Base-by-base conservation (phyloP, 1,140 invertebrate species). In the Lineus longissimus region DNA sequence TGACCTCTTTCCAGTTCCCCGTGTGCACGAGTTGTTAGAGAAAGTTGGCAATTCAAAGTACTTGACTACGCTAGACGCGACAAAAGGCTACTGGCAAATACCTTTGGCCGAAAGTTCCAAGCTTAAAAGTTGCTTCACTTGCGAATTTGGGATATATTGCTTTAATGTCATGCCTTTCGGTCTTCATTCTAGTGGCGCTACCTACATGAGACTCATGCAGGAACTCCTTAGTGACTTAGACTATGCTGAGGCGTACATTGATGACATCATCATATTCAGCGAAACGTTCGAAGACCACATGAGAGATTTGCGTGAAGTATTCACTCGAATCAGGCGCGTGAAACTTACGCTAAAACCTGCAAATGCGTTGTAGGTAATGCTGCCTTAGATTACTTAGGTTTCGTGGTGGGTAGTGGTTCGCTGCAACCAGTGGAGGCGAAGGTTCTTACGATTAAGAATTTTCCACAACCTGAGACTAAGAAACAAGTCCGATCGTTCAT, bases 401-500 rank as follows among this genome's bases (percentile, higher is more conserved):
- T n/a, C n/a, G n/a, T n/a, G n/a, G n/a, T n/a, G n/a, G n/a, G n/a
- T n/a, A n/a, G n/a, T n/a, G n/a, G n/a, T n/a, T n/a, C n/a, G n/a
- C n/a, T n/a, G n/a, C n/a, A n/a, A n/a, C n/a, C n/a, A n/a, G n/a
- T n/a, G n/a, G 57, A 55, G 30, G 70, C 67, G 19, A 75, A 75
- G 64, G 62, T 81, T 19, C 55, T 67, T 58, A 71, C 76, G 11
- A 78, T 84, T 45, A 45, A 51, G 54, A 56, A 74, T 40, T 66
- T 74, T 33, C 63, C 55, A 51, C 23, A n/a, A 51, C 80, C 76
- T 19, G 56, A 61, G 41, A 72, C 71, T 30, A 70, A 74, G 55
- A 74, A n/a, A n/a, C n/a, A n/a, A n/a, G n/a, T n/a, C n/a, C n/a
- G n/a, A n/a, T n/a, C n/a, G n/a, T n/a, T n/a, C n/a, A n/a, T n/a